Base-by-base conservation (phyloP, 2,113 vertebrate genomes). In the Passerina amoena region DNA sequence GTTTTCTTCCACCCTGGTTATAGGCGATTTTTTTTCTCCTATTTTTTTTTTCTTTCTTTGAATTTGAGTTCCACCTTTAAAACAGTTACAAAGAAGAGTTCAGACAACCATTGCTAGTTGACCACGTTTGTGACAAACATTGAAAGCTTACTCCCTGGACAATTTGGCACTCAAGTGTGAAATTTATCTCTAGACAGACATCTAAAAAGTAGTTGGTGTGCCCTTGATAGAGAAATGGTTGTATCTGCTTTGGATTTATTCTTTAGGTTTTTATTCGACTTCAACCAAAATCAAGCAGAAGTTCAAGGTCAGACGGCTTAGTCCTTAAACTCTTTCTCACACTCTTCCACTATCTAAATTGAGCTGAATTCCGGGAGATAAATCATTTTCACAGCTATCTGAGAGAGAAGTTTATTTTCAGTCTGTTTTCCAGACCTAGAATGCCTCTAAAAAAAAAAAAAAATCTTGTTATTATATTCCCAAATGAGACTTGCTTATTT, bases 161-260 rank as follows among this genome's bases (percentile, higher is more conserved):
- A 35, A 14, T 23, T 45, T 76, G 18, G 2, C 23, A 86, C 63
- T 86, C 65, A 42, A 53, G 14, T 35, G 31, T 60, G 69, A 70
- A 81, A 81, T 69, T 89, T 60, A 38, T 38, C 11, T 84, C 33
- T 37, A 75, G 37, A 44, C 18, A 81, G 33, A 54, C 12, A 54
- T 40, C 14, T 45, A 33, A 88, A 59, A 90, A 16, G 14, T 50
- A 81, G 15, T 17, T 69, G 31, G 0, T 44, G 50, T 93, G n/a
- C 15, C 31, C 20, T 28, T 4, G 6, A 3, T 6, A 72, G 6
- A 15, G 27, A 63, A 71, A 45, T 1, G 0, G 28, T 63, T 64
- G 14, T 28, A 60, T 47, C 24, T 69, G 11, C 1, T 81, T 65
- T 4, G 2, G 6, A 56, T 84, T 84, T 73, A 81, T 90, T 81